Base-by-base conservation (phyloP, 2,888 invertebrate genomes). In the Habrosyne pyritoides region DNA sequence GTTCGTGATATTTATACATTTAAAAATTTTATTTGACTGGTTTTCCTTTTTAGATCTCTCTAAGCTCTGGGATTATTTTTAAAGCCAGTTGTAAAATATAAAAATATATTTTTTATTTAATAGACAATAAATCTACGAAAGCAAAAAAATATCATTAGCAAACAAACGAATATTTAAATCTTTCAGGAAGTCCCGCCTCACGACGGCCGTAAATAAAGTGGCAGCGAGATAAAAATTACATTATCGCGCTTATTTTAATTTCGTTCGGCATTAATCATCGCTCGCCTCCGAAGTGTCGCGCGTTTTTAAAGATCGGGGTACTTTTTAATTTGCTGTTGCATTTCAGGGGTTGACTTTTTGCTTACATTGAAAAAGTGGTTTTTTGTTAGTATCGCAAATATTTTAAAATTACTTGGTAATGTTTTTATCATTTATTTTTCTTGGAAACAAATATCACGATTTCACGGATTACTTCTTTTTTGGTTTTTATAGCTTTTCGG, bases 171-270 rank as follows among this genome's bases (percentile, higher is more conserved):
- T 57, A 53, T 52, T 48, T 53, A 60, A 57, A 63, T 64, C 57
- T 63, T 58, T 47, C 55, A 60, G 69, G 68, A 72, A 71, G 61
- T 63, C 59, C 57, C 59, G 55, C 53, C 59, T 65, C 68, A 63
- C 66, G 60, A 66, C 61, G 67, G 77, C 72, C 84, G 75, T 91
- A 89, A 91, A 91, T 91, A 91, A 83, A 70, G 73, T 30, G 59
- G 53, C 60, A 67, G 73, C 68, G 73, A 87, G 88, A 89, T 87
- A 90, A 84, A 82, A 86, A 80, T 77, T 75, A 81, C 85, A 86
- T 88, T 91, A 91, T 91, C 91, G 84, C 80, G 73, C 73, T 83
- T 83, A 83, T 90, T 89, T 92, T 91, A 90, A 92, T 91, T 91
- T 87, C 84, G 70, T 75, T 72, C 53, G 56, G 72, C 90, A 91